These are phyloP conservation scores for Xenopus laevis DNA, from an alignment of 2,113 vertebrate species.

Conservation along the genomic window DNA sequence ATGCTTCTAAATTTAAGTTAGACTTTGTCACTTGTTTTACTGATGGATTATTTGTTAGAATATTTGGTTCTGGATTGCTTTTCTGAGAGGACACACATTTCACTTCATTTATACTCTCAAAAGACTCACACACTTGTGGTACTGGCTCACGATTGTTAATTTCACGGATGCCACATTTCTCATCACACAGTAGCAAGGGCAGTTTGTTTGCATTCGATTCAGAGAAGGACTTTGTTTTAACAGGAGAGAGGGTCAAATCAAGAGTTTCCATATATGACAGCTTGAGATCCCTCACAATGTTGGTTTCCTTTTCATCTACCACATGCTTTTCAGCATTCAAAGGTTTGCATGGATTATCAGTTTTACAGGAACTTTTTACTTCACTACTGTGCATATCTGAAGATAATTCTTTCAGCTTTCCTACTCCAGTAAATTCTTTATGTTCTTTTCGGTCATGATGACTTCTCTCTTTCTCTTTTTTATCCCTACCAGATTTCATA, in stretches of 20 bases:
- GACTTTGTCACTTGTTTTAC: not conserved
- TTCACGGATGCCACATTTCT: not conserved
- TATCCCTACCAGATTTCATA: constrained; percentile 61
- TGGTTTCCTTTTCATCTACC: constrained; percentile 44
- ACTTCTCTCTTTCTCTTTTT: constrained; percentile 61
- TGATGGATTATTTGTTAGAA: not conserved
- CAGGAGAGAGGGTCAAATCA: constrained; percentile 91
- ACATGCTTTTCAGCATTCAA: constrained; percentile 46
- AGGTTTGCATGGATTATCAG: too few species aligned
- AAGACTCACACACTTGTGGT: constrained; percentile 20
- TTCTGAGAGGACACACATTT: constrained; percentile 22
- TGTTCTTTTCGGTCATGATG: constrained; percentile 51
- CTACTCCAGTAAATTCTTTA: constrained; percentile 43
- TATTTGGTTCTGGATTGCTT: constrained; percentile 10
- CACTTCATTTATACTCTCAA: constrained; percentile 35
- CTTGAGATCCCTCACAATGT: constrained; percentile 70
- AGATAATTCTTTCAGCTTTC: constrained; percentile 45
- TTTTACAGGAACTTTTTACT: constrained; percentile 35
- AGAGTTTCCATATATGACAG: constrained; percentile 95
- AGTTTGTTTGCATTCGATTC: constrained; percentile 28
- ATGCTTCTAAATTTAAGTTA: not conserved
- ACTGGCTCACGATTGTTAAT: not conserved
- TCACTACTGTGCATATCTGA: constrained; percentile 48
- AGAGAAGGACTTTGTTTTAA: constrained; percentile 70
- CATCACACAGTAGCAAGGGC: not conserved